These are phyloP conservation scores for Hormaphis cornu DNA, from an alignment of 1,140 invertebrate species.

Conservation along the genomic window DNA sequence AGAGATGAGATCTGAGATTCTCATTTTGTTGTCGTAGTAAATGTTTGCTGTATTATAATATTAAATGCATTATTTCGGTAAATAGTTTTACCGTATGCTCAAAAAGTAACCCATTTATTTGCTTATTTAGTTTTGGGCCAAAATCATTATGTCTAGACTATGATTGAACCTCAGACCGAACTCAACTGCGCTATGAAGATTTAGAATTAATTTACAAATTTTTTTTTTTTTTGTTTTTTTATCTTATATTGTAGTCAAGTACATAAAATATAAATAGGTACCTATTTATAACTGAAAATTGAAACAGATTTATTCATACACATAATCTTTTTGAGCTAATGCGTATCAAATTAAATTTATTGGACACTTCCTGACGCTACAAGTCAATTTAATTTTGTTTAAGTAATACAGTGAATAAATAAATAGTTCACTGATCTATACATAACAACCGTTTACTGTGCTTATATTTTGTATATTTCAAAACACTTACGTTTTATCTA, in stretches of 20 bases:
- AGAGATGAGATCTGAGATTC: no score
- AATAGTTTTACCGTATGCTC: no score
- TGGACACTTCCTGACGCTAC: conserved; percentile 4
- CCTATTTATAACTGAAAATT: not conserved
- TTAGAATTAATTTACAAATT: not conserved
- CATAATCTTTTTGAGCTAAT: not conserved
- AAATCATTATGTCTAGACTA: no score
- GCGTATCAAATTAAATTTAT: conserved; percentile 3
- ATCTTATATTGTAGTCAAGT: not conserved
- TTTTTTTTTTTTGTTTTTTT: not conserved
- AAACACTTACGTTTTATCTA: not conserved
- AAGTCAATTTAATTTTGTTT: conserved; percentile 25
- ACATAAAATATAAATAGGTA: not conserved
- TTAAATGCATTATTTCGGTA: no score
- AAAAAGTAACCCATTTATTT: no score
- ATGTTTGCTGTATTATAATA: no score
- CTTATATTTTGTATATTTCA: not conserved
- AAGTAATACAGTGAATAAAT: not conserved
- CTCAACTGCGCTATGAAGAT: no score
- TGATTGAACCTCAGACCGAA: no score
- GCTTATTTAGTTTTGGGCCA: no score
- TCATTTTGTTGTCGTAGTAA: no score
- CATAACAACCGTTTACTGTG: not conserved
- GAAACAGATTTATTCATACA: not conserved
- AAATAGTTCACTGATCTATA: not conserved